These are phyloP conservation scores for Antheraea yamamai DNA, from an alignment of 2,888 invertebrate genomes.

Conservation along the genomic window DNA sequence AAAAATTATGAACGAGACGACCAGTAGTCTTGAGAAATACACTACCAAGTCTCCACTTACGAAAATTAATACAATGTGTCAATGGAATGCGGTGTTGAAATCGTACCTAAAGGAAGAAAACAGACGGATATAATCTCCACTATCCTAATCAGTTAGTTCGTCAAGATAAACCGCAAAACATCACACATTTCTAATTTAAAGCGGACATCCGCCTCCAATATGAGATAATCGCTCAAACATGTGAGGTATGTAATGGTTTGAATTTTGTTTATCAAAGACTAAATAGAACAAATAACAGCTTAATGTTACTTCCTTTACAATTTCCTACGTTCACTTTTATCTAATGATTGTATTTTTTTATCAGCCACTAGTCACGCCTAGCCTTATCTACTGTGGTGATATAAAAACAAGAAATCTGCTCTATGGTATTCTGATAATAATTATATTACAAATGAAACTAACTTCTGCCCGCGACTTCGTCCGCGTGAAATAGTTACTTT, in stretches of 20 bases:
- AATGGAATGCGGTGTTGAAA: too few relatives aligned
- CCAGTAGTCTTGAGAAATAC: too few relatives aligned
- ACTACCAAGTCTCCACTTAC: too few relatives aligned
- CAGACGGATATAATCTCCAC: too few relatives aligned
- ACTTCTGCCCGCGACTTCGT: too few relatives aligned
- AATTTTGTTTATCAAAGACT: conserved; percentile 2
- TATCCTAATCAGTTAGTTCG: too few relatives aligned
- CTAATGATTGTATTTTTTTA: background rate
- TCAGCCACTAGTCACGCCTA: background rate
- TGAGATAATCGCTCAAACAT: background rate
- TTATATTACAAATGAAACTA: too few relatives aligned
- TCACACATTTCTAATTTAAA: background rate
- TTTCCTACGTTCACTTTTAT: background rate
- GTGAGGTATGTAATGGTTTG: background rate
- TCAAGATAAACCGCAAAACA: background rate
- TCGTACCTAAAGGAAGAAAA: too few relatives aligned
- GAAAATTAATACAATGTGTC: too few relatives aligned
- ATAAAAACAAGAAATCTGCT: background rate
- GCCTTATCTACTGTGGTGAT: background rate
- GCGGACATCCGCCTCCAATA: conserved; percentile 10
- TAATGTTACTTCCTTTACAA: conserved; percentile 1
- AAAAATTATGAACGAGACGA: too few relatives aligned
- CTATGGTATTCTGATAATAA: too few relatives aligned
- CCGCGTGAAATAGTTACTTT: too few relatives aligned
- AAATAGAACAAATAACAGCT: background rate